Percentiles rank a stretch among this genome's conserved stretches.
Conservation (phyloP, 1,140 invertebrate species). For the Babylonia areolata region DNA sequence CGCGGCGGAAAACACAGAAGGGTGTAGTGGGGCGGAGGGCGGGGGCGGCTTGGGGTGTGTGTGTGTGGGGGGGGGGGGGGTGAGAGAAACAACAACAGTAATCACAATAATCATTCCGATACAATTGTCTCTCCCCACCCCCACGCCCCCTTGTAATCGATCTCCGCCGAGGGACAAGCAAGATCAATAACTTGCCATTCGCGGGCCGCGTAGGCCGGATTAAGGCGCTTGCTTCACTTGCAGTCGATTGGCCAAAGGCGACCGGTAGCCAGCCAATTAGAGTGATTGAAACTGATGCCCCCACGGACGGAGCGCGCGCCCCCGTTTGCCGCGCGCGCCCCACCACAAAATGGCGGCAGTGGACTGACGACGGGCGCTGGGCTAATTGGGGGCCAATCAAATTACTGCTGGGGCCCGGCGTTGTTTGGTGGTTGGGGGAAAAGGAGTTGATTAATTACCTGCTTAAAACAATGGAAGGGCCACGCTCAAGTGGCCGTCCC, state of each 20-base stretch:
- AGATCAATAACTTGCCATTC: neutral
- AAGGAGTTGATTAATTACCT: conserved; percentile 38
- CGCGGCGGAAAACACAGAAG: too few relatives aligned
- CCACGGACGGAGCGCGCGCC: conserved; percentile 4
- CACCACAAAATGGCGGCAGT: neutral
- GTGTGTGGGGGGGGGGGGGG: too few relatives aligned
- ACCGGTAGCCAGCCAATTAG: conserved; percentile 27
- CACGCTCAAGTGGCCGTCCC: conserved; percentile 20
- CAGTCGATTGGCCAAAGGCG: conserved; percentile 19
- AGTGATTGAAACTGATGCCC: conserved; percentile 35
- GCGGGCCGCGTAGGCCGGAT: neutral
- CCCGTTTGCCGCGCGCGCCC: neutral
- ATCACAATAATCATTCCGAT: conserved; percentile 2
- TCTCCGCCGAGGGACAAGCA: neutral
- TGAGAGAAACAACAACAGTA: neutral
- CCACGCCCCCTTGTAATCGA: conserved; percentile 3
- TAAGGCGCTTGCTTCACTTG: conserved; percentile 5
- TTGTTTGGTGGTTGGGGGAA: conserved; percentile 8
- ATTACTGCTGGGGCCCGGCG: conserved; percentile 24
- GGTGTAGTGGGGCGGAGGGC: too few relatives aligned
- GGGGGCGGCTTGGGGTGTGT: too few relatives aligned
- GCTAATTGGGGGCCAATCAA: conserved; percentile 37
- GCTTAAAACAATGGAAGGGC: conserved; percentile 36
- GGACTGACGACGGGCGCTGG: conserved; percentile 12
- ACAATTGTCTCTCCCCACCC: too few relatives aligned